Conservation (phyloP, 2,797 vertebrate species). For the Scolopax rusticola region DNA sequence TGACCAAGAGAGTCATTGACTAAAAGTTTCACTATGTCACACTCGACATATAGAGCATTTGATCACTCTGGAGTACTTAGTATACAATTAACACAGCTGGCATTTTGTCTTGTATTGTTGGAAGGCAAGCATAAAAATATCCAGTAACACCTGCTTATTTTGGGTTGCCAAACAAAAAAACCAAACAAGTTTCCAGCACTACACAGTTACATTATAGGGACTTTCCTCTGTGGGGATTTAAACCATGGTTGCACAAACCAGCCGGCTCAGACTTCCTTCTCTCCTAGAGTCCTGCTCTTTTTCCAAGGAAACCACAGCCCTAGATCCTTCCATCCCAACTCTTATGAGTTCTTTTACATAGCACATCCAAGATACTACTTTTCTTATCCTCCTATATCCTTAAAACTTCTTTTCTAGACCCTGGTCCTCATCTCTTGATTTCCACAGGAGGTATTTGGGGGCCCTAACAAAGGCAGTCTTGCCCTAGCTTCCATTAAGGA, state of each 20-base stretch:
- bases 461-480: background rate
- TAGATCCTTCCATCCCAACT: background rate
- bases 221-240: background rate
- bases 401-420: background rate
- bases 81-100: background rate
- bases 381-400: background rate
- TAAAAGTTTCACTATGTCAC: background rate
- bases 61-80: background rate
- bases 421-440: background rate
- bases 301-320: background rate
- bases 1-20: background rate
- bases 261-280: background rate
- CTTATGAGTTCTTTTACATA: background rate
- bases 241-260: background rate
- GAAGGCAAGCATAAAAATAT: background rate
- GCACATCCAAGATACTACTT: background rate
- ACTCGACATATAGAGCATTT: background rate
- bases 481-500: background rate
- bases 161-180: background rate
- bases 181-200: background rate
- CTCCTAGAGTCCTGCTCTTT: background rate
- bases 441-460: background rate
- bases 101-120: background rate
- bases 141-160: background rate
- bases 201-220: rapidly evolving